Evolutionary conservation across 2,888 invertebrate species (phyloP).

Genomic region (Seladonia tumulorum): DNA sequence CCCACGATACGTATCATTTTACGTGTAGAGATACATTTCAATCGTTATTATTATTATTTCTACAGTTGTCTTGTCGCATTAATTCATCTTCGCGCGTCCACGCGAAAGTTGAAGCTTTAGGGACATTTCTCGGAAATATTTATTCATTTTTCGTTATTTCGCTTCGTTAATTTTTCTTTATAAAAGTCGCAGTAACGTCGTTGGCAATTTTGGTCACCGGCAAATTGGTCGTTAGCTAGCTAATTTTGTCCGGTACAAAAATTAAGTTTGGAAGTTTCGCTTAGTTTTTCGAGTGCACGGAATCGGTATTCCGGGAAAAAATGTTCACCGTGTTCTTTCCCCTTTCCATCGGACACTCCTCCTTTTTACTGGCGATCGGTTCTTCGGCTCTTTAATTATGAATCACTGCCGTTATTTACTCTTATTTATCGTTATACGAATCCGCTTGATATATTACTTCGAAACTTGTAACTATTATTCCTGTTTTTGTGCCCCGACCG

Average conservation of each 20-base stretch:
- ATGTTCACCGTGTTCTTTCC: conserved; percentile 9
- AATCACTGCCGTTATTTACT: conserved; percentile 70
- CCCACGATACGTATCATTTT: not conserved
- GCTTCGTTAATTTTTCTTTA: not conserved
- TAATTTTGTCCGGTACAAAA: not conserved
- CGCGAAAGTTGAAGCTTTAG: too few relatives aligned
- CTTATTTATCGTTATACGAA: conserved; percentile 69
- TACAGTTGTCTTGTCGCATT: not conserved
- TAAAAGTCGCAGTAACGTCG: too few relatives aligned
- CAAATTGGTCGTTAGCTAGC: not conserved
- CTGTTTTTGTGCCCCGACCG: conserved; percentile 64
- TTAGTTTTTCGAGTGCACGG: not conserved
- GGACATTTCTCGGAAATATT: too few relatives aligned
- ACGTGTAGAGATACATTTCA: not conserved
- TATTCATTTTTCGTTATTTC: not conserved
- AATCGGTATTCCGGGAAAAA: conserved; percentile 11
- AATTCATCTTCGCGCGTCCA: not conserved
- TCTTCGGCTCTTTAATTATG: conserved; percentile 69
- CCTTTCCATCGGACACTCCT: conserved; percentile 14
- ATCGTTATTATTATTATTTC: not conserved
- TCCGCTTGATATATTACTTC: conserved; percentile 68
- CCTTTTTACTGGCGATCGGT: conserved; percentile 43
- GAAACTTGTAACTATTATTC: conserved; percentile 72
- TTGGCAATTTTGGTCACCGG: not conserved
- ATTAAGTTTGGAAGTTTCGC: not conserved